Base-by-base conservation (phyloP, 2,888 invertebrate species). In the Himalopsyche kuldschensis region DNA sequence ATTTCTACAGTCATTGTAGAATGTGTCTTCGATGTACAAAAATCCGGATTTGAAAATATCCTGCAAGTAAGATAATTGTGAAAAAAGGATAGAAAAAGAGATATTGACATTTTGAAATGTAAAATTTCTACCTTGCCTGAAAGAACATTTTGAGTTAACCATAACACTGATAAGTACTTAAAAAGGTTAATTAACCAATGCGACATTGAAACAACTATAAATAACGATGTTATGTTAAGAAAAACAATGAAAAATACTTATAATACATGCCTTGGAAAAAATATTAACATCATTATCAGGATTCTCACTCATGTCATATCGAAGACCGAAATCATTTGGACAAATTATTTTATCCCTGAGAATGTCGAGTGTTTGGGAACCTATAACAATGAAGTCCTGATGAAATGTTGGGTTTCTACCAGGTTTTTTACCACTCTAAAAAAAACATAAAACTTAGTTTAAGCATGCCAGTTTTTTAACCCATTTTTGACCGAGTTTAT, bases 331-430 rank as follows among this genome's bases (percentile, higher is more conserved):
- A 89, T 97, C 96, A 86, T 95, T 94, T 78, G 93, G 89, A 88
- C 98, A 98, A 24, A 91, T 90, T 86, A 98, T 94, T 87, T 93
- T 92, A 88, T 97, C 96, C 3, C 96, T 92, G 55, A 98, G 90
- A 77, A 94, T 93, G n/a, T 93, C 91, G 86, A 98, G 90, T 31
- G 91, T 91, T 88, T 96, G 95, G 24, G 91, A 90, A 0, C 95
- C 95, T n/a, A 95, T 89, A 0, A 95, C 92, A 15, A 93, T 89
- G 85, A 95, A 92, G 86, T 94, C 93, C 87, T 93, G 93, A 47
- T 90, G 89, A 83, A 92, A 91, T 79, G 90, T 89, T 15, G 92
- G 90, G n/a, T 69, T 69, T 6, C n/a, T 31, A 10, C 8, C 17
- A 24, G 77, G 31, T 86, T 77, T 84, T 75, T 86, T 78, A 86